A percentile compares a stretch with the other conserved stretches of the same genome.
These are phyloP conservation scores for Oriolus oriolus DNA, from an alignment of 2,113 vertebrate genomes.

Conservation along the genomic window DNA sequence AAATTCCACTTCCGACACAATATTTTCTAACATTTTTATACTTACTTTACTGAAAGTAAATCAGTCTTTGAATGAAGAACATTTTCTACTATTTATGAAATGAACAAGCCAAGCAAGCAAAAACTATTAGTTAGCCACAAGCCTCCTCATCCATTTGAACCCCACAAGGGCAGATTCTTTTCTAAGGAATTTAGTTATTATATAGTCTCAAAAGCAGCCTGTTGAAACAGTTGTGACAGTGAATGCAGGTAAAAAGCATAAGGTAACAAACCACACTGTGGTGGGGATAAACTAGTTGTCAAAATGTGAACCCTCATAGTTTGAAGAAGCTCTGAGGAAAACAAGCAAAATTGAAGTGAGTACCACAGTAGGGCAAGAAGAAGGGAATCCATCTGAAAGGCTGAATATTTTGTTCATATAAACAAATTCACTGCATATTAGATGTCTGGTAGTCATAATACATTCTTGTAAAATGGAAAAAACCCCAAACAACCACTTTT, in stretches of 20 bases:
- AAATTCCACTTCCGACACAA: neutral
- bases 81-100: neutral
- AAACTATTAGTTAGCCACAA: neutral
- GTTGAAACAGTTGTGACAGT: neutral
- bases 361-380: neutral
- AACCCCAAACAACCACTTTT: neutral
- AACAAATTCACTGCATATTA: neutral
- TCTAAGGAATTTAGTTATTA: neutral
- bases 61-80: neutral
- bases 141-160: neutral
- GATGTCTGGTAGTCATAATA: neutral
- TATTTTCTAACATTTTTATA: neutral
- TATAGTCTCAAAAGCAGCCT: neutral
- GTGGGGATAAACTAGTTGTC: neutral
- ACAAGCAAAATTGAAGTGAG: neutral
- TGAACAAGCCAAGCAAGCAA: neutral
- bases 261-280: neutral
- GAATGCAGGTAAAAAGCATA: neutral
- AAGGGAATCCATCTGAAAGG: neutral
- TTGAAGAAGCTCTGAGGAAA: neutral
- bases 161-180: neutral
- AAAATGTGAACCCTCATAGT: neutral
- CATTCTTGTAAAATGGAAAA: neutral
- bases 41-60: neutral
- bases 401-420: neutral